These are phyloP conservation scores for Drosophila subobscura DNA, from an alignment of 1,140 invertebrate genomes.

Conservation along the genomic window DNA sequence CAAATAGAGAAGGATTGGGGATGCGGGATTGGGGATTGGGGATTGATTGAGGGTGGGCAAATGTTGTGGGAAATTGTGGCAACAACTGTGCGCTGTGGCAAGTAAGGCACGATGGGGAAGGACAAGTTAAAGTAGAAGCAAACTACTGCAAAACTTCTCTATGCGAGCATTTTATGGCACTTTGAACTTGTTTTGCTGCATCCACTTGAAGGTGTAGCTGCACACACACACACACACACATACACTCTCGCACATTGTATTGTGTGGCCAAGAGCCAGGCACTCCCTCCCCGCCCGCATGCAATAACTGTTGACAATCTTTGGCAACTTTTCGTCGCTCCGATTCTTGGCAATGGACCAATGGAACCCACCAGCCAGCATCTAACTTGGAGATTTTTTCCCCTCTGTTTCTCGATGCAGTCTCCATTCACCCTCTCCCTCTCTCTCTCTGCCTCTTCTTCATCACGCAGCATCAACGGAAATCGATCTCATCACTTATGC, in stretches of 20 bases:
- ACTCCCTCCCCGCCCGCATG: conserved; percentile 29
- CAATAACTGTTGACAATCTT: conserved; percentile 80
- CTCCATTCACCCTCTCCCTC: conserved; percentile 7
- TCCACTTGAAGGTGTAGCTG: conserved; percentile 32
- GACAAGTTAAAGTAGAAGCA: conserved; percentile 13
- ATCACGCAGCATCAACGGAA: conserved; percentile 73
- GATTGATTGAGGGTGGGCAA: neutral
- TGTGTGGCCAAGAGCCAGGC: conserved; percentile 1
- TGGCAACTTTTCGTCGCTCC: conserved; percentile 67
- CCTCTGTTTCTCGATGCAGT: neutral
- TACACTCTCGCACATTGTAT: conserved; percentile 18
- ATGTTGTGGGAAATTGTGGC: conserved; percentile 8
- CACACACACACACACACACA: conserved; percentile 42
- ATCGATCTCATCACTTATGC: conserved; percentile 82
- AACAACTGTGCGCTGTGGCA: conserved; percentile 27
- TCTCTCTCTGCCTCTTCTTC: conserved; percentile 21
- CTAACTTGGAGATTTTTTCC: conserved; percentile 23
- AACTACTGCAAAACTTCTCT: conserved; percentile 51
- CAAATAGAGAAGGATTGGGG: conserved; percentile 37
- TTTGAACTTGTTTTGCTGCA: conserved; percentile 69
- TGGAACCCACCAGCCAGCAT: conserved; percentile 13
- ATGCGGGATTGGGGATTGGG: neutral
- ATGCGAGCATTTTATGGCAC: conserved; percentile 80
- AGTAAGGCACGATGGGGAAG: neutral
- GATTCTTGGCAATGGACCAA: conserved; percentile 38